Evolutionary conservation across 2,888 invertebrate species (phyloP).

Genomic region (Rapana venosa): DNA sequence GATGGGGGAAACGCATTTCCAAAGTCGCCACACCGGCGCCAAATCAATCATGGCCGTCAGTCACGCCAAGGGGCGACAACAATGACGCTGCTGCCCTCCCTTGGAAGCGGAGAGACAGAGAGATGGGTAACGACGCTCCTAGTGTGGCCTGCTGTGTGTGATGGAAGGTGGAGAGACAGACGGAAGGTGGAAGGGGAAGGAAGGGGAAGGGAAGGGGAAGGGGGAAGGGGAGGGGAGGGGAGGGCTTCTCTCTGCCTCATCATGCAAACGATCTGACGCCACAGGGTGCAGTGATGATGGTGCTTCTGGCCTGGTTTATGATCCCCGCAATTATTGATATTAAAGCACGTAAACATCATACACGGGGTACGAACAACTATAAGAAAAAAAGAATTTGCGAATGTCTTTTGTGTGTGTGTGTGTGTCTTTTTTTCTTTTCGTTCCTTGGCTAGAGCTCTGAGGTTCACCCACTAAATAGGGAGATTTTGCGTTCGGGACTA

Average conservation of each 20-base stretch:
- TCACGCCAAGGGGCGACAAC: background rate
- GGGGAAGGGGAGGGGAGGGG: background rate
- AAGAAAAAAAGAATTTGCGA: too few species aligned
- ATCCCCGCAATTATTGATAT: background rate
- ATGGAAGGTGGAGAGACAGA: background rate
- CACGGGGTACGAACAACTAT: too few species aligned
- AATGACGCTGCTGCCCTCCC: background rate
- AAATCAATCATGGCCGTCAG: constrained; percentile 1
- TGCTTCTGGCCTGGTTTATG: background rate
- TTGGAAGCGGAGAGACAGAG: background rate
- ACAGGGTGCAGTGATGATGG: background rate
- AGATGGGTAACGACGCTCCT: background rate
- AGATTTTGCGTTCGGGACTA: too few species aligned
- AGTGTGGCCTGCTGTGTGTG: background rate
- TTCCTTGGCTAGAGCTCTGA: too few species aligned
- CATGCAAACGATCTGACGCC: background rate
- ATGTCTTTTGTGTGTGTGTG: too few species aligned
- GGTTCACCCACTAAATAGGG: too few species aligned
- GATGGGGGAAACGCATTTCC: background rate
- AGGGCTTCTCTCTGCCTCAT: background rate
- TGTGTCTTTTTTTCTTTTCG: too few species aligned
- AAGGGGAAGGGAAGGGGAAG: background rate
- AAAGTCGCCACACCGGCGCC: background rate
- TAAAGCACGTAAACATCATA: too few species aligned
- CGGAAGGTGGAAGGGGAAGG: background rate